Evolutionary conservation across 1,140 invertebrate genomes (phyloP).

Genomic region (Cotesia vestalis): DNA sequence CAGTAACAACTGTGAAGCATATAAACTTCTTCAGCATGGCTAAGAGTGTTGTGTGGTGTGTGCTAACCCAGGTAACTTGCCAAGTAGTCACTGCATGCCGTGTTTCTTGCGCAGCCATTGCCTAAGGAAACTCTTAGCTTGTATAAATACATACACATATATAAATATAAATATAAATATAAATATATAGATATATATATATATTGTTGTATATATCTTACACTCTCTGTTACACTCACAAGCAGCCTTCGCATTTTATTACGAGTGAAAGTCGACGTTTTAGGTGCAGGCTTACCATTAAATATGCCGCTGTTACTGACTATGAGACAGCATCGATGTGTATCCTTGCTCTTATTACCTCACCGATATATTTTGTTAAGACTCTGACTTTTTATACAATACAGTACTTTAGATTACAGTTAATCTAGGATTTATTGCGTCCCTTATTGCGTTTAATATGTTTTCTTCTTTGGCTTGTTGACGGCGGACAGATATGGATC

Average conservation of each 20-base stretch:
- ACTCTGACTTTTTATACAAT: not conserved
- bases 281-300: conserved; percentile 45
- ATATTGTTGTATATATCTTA: not conserved
- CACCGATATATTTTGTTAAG: conserved; percentile 4
- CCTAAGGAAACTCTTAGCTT: conserved; percentile 32
- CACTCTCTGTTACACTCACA: conserved; percentile 16
- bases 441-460: no score
- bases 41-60: not conserved
- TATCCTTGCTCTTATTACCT: conserved; percentile 14
- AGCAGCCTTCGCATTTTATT: conserved; percentile 50
- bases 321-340: conserved; percentile 14
- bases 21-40: no score
- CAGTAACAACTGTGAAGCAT: no score
- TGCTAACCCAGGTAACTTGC: conserved; percentile 21
- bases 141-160: not conserved
- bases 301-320: conserved; percentile 38
- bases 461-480: no score
- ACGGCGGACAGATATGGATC: no score
- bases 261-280: conserved; percentile 52
- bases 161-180: no score
- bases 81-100: conserved; percentile 30
- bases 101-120: conserved; percentile 36
- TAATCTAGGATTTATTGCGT: not conserved
- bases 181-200: no score
- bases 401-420: not conserved